Conservation (phyloP, 1,140 invertebrate species). For the Augochlora pura region DNA sequence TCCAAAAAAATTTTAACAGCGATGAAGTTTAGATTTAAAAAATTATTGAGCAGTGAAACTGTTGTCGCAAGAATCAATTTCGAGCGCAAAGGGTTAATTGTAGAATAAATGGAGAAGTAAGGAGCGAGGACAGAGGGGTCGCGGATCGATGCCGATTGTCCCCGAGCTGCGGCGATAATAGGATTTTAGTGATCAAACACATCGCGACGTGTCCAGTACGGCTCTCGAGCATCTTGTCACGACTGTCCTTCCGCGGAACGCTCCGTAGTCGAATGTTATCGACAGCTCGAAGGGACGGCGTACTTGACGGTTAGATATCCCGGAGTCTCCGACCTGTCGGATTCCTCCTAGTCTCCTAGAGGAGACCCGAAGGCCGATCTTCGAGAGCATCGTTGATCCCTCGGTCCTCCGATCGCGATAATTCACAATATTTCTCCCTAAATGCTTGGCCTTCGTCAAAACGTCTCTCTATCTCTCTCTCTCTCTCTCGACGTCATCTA, state of each 20-base stretch:
- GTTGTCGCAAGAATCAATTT: too few species aligned
- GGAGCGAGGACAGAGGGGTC: too few species aligned
- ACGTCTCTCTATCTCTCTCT: too few species aligned
- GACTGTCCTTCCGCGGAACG: conserved; percentile 18
- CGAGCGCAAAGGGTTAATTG: too few species aligned
- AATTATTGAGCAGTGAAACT: too few species aligned
- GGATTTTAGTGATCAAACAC: conserved; percentile 32
- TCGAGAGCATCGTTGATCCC: neutral
- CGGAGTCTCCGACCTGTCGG: conserved; percentile 32
- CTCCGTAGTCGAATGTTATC: conserved; percentile 38
- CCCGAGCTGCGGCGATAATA: neutral
- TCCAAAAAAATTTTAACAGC: too few species aligned
- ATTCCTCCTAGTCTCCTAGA: neutral
- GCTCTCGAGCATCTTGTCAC: conserved; percentile 39
- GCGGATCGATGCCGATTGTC: conserved; percentile 1
- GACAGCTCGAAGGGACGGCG: conserved; percentile 32
- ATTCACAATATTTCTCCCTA: neutral
- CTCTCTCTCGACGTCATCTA: too few species aligned
- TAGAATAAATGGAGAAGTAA: too few species aligned
- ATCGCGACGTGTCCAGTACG: neutral
- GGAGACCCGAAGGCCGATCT: neutral
- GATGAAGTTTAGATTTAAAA: too few species aligned
- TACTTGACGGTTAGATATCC: conserved; percentile 21
- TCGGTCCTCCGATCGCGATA: neutral
- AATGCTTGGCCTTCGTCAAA: too few species aligned